Percentiles rank a stretch among this genome's conserved stretches.
Evolutionary conservation across 1,140 invertebrate genomes (phyloP).

Genomic region (Lordiphosa stackelbergi): DNA sequence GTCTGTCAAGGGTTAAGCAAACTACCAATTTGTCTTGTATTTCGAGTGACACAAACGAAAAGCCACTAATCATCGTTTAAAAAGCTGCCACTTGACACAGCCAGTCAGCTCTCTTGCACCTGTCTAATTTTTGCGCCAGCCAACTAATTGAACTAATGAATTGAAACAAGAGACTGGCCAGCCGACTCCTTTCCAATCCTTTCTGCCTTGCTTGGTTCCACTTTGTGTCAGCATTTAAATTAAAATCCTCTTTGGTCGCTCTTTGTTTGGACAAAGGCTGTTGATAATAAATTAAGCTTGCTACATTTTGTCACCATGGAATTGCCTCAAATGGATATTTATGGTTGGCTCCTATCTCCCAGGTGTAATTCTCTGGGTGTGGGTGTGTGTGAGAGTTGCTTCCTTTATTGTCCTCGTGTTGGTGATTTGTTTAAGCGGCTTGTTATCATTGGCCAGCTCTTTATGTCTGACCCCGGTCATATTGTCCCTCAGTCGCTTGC

Average conservation of each 20-base stretch:
- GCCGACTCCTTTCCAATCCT: constrained; percentile 20
- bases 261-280: constrained; percentile 58
- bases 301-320: constrained; percentile 67
- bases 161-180: constrained; percentile 24
- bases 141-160: constrained; percentile 72
- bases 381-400: constrained; percentile 7
- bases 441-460: constrained; percentile 24
- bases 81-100: constrained; percentile 47
- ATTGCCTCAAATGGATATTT: constrained; percentile 68
- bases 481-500: constrained; percentile 12
- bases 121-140: constrained; percentile 31
- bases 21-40: constrained; percentile 67
- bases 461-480: constrained; percentile 29
- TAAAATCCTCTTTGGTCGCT: constrained; percentile 52
- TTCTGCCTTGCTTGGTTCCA: constrained; percentile 5
- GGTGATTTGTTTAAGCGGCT: constrained; percentile 44
- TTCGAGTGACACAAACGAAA: constrained; percentile 30
- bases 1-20: constrained; percentile 41
- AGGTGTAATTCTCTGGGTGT: constrained; percentile 4
- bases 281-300: constrained; percentile 68
- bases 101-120: constrained; percentile 29
- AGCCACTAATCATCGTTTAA: constrained; percentile 70
- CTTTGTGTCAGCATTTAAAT: constrained; percentile 35
- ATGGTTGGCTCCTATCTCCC: constrained; percentile 31
- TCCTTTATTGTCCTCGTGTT: constrained; percentile 44